These are phyloP conservation scores for Macrosiphum euphorbiae DNA, from an alignment of 2,888 invertebrate genomes.

Conservation along the genomic window DNA sequence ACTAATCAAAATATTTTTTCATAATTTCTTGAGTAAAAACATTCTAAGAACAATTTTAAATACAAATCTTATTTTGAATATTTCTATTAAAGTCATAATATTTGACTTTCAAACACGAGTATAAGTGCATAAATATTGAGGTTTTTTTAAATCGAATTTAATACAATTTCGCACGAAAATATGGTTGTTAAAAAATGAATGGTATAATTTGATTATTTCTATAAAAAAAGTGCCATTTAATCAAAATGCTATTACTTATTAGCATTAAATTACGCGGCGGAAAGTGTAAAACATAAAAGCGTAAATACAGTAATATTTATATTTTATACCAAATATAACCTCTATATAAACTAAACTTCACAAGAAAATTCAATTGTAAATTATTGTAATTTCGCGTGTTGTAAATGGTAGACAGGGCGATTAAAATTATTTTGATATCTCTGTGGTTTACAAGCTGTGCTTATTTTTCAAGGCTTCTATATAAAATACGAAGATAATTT, in stretches of 20 bases:
- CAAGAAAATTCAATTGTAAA: conserved; percentile 24
- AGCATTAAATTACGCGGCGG: conserved; percentile 2
- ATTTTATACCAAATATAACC: background rate
- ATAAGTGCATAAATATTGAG: background rate
- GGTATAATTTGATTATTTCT: background rate
- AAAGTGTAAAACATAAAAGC: conserved; percentile 5
- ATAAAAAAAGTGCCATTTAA: conserved; percentile 21
- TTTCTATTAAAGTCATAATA: background rate
- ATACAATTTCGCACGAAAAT: background rate
- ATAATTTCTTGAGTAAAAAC: background rate
- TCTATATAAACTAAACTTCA: background rate
- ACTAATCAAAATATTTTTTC: background rate
- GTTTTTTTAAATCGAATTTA: background rate
- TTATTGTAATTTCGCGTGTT: conserved; percentile 25
- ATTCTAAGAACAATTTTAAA: background rate
- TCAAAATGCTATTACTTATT: background rate
- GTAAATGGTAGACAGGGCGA: background rate
- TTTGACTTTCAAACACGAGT: background rate
- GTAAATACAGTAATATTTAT: background rate
- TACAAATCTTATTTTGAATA: background rate
- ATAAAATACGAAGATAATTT: background rate
- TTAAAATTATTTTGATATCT: background rate
- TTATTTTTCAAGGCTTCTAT: background rate
- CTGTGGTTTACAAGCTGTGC: background rate
- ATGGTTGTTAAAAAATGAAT: background rate